Conservation (phyloP, 2,888 invertebrate species). For the Cerastoderma edule region DNA sequence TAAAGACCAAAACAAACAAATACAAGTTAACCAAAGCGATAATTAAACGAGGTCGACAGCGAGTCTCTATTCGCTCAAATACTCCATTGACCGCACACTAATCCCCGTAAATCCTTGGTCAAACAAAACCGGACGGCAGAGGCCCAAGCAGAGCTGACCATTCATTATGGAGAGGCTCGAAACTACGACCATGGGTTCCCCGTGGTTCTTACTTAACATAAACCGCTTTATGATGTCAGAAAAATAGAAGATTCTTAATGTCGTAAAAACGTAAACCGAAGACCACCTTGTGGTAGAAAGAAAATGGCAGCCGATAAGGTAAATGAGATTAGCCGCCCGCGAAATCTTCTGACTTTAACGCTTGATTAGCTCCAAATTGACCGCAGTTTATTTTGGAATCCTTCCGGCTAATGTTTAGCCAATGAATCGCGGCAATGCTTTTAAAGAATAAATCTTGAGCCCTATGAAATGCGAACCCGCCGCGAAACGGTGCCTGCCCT, state of each 20-base stretch:
- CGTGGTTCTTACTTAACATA: conserved; percentile 24
- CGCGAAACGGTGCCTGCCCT: no score
- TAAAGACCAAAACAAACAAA: conserved; percentile 25
- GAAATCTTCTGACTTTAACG: conserved; percentile 27
- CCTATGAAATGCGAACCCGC: no score
- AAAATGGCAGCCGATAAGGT: conserved; percentile 24
- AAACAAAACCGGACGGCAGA: conserved; percentile 7
- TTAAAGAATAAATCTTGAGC: no score
- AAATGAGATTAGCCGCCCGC: conserved; percentile 24
- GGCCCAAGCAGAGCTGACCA: conserved; percentile 9
- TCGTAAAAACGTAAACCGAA: conserved; percentile 25
- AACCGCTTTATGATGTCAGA: conserved; percentile 24
- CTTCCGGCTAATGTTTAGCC: conserved; percentile 12
- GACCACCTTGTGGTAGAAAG: conserved; percentile 24
- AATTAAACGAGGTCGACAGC: conserved; percentile 33
- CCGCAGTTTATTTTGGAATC: conserved; percentile 25
- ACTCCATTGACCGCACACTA: conserved; percentile 27
- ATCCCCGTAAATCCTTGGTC: conserved; percentile 21
- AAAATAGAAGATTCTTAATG: conserved; percentile 15
- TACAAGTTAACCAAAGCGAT: conserved; percentile 35
- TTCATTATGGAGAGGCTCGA: conserved; percentile 8
- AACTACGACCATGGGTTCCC: conserved; percentile 11
- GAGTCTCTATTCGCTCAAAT: conserved; percentile 29
- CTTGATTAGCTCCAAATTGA: conserved; percentile 24
- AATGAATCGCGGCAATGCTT: not conserved